Conservation (phyloP, 2,888 invertebrate genomes). For the Hermodice carunculata region DNA sequence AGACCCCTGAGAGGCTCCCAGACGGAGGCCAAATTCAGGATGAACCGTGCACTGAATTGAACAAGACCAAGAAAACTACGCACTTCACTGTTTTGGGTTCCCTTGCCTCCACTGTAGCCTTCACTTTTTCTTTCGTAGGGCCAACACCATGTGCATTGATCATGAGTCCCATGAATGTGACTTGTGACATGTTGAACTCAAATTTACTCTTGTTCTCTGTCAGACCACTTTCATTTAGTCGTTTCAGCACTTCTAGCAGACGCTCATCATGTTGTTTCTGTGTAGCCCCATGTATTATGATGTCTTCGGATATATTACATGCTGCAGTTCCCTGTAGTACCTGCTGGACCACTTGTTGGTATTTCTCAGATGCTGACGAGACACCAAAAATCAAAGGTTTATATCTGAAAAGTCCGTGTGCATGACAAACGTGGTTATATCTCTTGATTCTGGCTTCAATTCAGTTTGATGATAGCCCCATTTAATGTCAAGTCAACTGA, state of each 20-base stretch:
- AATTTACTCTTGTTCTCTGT: constrained; percentile 6
- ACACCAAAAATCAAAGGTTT: constrained; percentile 23
- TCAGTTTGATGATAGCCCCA: constrained; percentile 25
- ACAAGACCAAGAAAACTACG: constrained; percentile 47
- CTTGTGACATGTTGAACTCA: neutral
- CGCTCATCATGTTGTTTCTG: constrained; percentile 4
- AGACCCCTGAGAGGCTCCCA: constrained; percentile 2
- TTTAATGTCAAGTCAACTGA: constrained; percentile 20
- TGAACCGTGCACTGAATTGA: constrained; percentile 6
- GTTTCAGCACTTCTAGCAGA: constrained; percentile 19
- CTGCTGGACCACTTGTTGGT: constrained; percentile 13
- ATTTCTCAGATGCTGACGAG: constrained; percentile 21
- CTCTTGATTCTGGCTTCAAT: constrained; percentile 11
- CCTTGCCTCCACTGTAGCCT: constrained; percentile 37
- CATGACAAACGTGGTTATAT: constrained; percentile 24
- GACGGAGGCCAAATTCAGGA: constrained; percentile 2
- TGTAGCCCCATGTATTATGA: neutral
- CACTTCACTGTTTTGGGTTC: constrained; percentile 43
- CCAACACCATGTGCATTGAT: constrained; percentile 6
- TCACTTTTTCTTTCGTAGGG: constrained; percentile 7
- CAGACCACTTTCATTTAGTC: constrained; percentile 11
- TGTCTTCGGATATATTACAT: constrained; percentile 15
- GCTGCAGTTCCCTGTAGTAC: constrained; percentile 14
- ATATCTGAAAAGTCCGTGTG: constrained; percentile 15
- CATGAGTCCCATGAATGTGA: constrained; percentile 23